Conservation (phyloP, 2,113 vertebrate species). For the Erythrocercus mccallii region DNA sequence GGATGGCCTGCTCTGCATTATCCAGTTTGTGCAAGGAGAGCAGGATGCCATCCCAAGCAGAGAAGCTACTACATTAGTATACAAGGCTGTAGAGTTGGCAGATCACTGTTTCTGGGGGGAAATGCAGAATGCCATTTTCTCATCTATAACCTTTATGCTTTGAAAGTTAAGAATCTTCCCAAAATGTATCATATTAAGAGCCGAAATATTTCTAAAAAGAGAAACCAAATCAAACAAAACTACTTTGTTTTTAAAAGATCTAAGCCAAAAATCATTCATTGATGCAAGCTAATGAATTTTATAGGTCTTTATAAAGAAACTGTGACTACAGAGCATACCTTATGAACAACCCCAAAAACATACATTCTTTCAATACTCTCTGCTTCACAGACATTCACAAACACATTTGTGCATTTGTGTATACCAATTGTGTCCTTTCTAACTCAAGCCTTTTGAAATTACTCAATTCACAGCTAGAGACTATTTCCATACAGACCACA, state of each 20-base stretch:
- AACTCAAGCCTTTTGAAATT: constrained; percentile 5
- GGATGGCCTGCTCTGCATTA: not conserved
- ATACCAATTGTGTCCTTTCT: not conserved
- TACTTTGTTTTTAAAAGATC: not conserved
- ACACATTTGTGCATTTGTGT: not conserved
- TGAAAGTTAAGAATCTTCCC: not conserved
- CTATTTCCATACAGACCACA: not conserved
- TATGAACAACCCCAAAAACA: not conserved
- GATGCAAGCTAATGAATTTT: not conserved
- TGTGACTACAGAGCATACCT: not conserved
- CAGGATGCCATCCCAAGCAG: fast-evolving
- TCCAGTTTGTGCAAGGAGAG: not conserved
- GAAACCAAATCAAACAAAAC: fast-evolving
- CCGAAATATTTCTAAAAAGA: not conserved
- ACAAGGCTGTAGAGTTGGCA: not conserved
- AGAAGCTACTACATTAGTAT: not conserved
- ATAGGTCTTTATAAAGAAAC: not conserved
- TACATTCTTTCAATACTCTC: not conserved
- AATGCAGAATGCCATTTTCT: not conserved
- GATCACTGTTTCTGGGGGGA: not conserved
- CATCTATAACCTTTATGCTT: not conserved
- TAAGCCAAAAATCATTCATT: not conserved
- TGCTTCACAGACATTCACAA: not conserved
- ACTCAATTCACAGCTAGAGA: not conserved
- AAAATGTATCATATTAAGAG: not conserved